A percentile compares a stretch with the other conserved stretches of the same genome.
These are phyloP conservation scores for Oreochromis aureus DNA, from an alignment of 2,113 vertebrate genomes.

Conservation along the genomic window DNA sequence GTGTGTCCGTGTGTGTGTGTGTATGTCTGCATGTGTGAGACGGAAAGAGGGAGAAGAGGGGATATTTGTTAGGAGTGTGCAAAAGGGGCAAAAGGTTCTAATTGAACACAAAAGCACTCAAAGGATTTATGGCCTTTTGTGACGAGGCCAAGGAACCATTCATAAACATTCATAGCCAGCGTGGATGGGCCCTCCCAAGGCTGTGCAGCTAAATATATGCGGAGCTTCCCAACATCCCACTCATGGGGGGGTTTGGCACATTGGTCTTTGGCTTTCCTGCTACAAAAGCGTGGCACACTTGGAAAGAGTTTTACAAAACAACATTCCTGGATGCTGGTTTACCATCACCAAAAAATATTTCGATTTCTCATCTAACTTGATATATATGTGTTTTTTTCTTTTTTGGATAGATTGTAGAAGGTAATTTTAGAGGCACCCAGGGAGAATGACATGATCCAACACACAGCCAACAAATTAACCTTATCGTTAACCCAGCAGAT, in stretches of 20 bases:
- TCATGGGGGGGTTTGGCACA: neutral
- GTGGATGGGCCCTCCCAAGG: slow-evolving; percentile 18
- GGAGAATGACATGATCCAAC: neutral
- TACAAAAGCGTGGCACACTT: neutral
- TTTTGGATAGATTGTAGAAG: neutral
- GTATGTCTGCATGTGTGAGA: neutral
- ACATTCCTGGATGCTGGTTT: neutral
- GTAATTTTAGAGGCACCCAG: neutral
- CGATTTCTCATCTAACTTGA: neutral
- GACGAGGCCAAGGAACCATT: slow-evolving; percentile 45
- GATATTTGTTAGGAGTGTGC: slow-evolving; percentile 14
- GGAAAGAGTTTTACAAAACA: neutral
- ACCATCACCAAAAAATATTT: neutral
- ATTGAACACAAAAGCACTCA: slow-evolving; percentile 54
- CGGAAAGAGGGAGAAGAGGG: neutral
- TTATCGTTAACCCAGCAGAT: slow-evolving; percentile 1
- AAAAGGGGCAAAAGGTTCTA: slow-evolving; percentile 44
- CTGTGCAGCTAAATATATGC: slow-evolving; percentile 8
- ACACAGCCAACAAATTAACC: neutral
- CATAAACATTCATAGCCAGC: slow-evolving; percentile 47
- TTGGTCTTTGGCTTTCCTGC: neutral
- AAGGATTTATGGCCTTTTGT: slow-evolving; percentile 54
- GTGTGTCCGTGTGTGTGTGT: neutral
- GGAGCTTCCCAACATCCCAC: slow-evolving; percentile 3
- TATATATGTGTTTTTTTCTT: neutral